Evolutionary conservation across 2,888 invertebrate species (phyloP), one percentile per base, ranked within the genome.

Genomic region (Crocallis elinguaria): DNA sequence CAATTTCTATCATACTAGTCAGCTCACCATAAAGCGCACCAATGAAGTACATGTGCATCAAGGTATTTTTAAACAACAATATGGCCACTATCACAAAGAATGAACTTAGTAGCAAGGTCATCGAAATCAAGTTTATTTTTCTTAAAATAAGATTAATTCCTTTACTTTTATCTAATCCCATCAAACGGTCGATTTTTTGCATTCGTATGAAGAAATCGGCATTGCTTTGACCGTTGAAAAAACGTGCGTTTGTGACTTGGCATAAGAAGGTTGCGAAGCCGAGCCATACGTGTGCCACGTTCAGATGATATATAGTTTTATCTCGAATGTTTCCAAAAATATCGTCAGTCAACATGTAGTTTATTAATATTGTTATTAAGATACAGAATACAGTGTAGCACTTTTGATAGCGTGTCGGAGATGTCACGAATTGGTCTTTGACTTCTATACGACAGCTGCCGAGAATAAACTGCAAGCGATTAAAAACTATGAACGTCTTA

Each of bases 161-260:
- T 46, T 69, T 68, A 30, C 69, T 77, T 3, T 69, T 65, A 11
- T 80, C 66, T 13, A 84, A 60, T 17, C 72, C 74, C 77, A 87
- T 76, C 0, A 73, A 49, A 12, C 80, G 72, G 41, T 87, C 84
- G 2, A 86, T 71, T 57, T 77, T 67, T 63, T 88, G 85, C 45
- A 85, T 63, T 63, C 73, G 70, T 0, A 84, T 61, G 11, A 69
- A 72, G 38, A 85, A 82, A 2, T 70, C 63, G 0, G 74, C 69
- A 55, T 84, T 86, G 0, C 50, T 53, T 1, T 72, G 61, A 1
- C 71, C 68, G 53, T 82, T 80, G 2, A 69, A 17, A 27, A 86
- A 86, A n/a, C 84, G 69, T 6, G 73, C 68, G 38, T 25, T 81
- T 61, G 1, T 77, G 57, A 39, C 73, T 73, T 29, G 58, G n/a